Base-by-base conservation (phyloP, 2,797 vertebrate genomes). In the Aratinga solstitialis region DNA sequence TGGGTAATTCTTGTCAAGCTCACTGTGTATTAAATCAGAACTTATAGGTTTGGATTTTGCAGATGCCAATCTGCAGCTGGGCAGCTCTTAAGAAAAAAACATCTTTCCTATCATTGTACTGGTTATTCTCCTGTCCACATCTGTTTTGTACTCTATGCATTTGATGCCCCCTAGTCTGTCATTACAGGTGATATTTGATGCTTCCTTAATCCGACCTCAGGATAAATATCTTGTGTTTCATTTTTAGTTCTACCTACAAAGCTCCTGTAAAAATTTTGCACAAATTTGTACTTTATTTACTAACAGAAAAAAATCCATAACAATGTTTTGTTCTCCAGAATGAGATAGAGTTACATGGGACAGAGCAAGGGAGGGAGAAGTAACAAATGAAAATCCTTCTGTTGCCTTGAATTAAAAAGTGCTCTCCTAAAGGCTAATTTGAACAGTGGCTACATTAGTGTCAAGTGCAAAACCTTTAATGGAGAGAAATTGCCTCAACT, bases 381-480 rank as follows among this genome's bases (percentile, higher is more conserved):
- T 48, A 92, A 93, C 71, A 97, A 96, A 97, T 96, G 93, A 80
- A 96, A 96, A 97, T 95, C 71, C 59, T 63, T 89, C 36, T 86
- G 62, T 92, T 95, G 82, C 86, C 93, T 83, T 86, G 91, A 90
- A 84, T 89, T 89, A 48, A 29, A 94, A 71, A 90, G 71, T 85
- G 61, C 65, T 89, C 56, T 77, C 75, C 76, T 97, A 96, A 96
- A 89, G 66, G 71, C 34, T 91, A 77, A 94, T 96, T 95, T 86
- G 42, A 93, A 72, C 84, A 91, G 75, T 74, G 61, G 62, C 88
- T 96, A 90, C 95, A 93, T 95, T 94, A 94, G 73, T 94, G 91
- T 96, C 96, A 97, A 91, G 80, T 94, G 59, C 81, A 97, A 96
- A 97, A 90, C 32, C 77, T 95, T 96, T 97, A 94, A 97, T 84